Percentiles rank a stretch among this genome's conserved stretches.
phyloP scores from a whole-genome alignment of 2,797 vertebrate genomes.

The Pempheris klunzingeri region DNA sequence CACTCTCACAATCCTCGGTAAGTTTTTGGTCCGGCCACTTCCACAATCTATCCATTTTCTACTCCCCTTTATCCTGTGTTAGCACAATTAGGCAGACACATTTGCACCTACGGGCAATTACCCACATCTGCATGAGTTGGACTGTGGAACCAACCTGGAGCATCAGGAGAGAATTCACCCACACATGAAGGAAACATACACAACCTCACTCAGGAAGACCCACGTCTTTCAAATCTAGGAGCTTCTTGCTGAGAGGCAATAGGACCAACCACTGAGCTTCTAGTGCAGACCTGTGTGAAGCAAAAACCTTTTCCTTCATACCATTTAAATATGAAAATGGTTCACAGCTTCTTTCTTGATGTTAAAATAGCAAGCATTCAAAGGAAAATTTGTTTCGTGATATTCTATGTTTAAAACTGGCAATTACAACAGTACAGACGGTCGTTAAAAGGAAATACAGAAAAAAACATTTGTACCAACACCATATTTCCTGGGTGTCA shows the following conservation, averaged over 20 bases:
- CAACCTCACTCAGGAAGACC: neutral
- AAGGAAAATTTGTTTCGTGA: neutral
- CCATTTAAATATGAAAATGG: neutral
- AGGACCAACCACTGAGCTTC: neutral
- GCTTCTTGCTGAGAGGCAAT: neutral
- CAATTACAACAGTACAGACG: too few relatives aligned
- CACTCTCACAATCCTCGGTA: constrained; percentile 94
- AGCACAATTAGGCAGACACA: neutral
- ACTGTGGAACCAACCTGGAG: neutral
- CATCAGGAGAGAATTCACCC: neutral
- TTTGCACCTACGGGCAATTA: neutral
- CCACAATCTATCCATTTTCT: neutral
- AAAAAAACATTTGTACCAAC: too few relatives aligned
- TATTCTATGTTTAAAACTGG: too few relatives aligned
- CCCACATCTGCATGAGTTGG: neutral
- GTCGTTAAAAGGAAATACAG: too few relatives aligned
- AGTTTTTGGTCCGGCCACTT: constrained; percentile 20
- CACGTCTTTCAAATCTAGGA: constrained; percentile 9
- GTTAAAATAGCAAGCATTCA: neutral
- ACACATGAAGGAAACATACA: neutral
- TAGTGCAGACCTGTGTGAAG: neutral
- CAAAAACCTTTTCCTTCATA: neutral
- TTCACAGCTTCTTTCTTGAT: constrained; percentile 9
- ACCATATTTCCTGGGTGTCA: neutral
- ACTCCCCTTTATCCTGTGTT: neutral